Evolutionary conservation across 2,797 vertebrate genomes (phyloP).

Genomic region (Gymnocypris eckloni): DNA sequence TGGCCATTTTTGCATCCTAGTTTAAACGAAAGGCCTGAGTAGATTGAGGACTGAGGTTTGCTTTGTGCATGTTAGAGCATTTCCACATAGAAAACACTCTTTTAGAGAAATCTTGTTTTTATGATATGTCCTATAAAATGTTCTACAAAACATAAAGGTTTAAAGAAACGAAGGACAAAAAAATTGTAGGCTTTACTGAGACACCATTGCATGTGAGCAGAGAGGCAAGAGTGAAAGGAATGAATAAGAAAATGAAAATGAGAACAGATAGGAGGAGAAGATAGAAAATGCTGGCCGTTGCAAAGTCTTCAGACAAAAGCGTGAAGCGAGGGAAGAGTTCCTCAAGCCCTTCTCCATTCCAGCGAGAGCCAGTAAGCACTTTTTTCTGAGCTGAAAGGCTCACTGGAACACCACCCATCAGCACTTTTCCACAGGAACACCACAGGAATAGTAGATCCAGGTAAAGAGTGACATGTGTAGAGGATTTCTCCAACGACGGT

Average conservation of each 20-base stretch:
- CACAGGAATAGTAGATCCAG: conserved; percentile 76
- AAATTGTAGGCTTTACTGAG: background rate
- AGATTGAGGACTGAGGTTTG: background rate
- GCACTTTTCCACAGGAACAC: conserved; percentile 81
- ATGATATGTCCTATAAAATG: background rate
- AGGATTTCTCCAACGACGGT: conserved; percentile 71
- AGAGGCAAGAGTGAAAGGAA: conserved; percentile 72
- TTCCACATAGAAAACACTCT: background rate
- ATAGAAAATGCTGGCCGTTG: conserved; percentile 84
- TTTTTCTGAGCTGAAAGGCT: conserved; percentile 80
- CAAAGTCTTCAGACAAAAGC: conserved; percentile 84
- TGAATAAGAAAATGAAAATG: conserved; percentile 75
- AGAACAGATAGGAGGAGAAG: conserved; percentile 73
- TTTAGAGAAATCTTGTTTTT: background rate
- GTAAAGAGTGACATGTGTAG: conserved; percentile 74
- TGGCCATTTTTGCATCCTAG: conserved; percentile 10
- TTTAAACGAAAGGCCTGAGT: background rate
- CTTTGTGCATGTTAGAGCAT: background rate
- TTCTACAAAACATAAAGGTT: conserved; percentile 4
- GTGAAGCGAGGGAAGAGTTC: conserved; percentile 74
- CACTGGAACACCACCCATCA: conserved; percentile 78
- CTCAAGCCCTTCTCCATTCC: conserved; percentile 79
- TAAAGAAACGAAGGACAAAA: background rate
- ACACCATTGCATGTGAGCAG: background rate
- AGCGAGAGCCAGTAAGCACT: conserved; percentile 85